phyloP scores from a whole-genome alignment of 2,113 vertebrate genomes.

The Cochlearius cochlearius region DNA sequence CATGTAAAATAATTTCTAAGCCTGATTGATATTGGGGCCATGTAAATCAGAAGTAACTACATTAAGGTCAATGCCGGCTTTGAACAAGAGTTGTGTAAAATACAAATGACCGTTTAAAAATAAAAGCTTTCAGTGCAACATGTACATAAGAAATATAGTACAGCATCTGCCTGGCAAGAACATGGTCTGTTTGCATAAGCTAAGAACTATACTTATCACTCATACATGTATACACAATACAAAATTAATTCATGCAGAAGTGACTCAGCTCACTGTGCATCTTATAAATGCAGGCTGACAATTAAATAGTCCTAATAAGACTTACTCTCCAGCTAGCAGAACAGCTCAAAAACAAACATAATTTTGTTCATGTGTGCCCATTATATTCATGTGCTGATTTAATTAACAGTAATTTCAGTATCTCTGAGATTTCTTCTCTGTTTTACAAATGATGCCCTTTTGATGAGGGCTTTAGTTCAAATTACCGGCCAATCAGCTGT shows the following conservation, averaged over 20 bases:
- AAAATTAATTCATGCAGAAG: not conserved
- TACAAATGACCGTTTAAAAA: not conserved
- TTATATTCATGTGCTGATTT: slow-evolving; percentile 18
- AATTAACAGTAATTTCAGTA: slow-evolving; percentile 41
- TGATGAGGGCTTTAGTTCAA: slow-evolving; percentile 8
- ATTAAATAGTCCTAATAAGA: slow-evolving; percentile 19
- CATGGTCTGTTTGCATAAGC: not conserved
- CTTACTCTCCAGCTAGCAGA: not conserved
- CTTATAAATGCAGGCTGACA: slow-evolving; percentile 7
- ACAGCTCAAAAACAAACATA: slow-evolving; percentile 35
- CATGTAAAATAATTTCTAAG: not conserved
- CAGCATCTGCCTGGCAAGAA: not conserved
- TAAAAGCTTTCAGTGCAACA: not conserved
- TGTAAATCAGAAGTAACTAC: not conserved
- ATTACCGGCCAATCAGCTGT: slow-evolving; percentile 4
- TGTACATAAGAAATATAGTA: not conserved
- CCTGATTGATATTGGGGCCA: not conserved
- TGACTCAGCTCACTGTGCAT: not conserved
- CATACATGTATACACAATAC: not conserved
- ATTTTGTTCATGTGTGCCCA: slow-evolving; percentile 23
- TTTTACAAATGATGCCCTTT: slow-evolving; percentile 33
- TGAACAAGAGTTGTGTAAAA: not conserved
- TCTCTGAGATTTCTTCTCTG: not conserved
- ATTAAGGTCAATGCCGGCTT: not conserved
- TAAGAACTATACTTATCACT: not conserved